phyloP scores from a whole-genome alignment of 2,888 invertebrate species.

The Drosophila peninsularis region DNA sequence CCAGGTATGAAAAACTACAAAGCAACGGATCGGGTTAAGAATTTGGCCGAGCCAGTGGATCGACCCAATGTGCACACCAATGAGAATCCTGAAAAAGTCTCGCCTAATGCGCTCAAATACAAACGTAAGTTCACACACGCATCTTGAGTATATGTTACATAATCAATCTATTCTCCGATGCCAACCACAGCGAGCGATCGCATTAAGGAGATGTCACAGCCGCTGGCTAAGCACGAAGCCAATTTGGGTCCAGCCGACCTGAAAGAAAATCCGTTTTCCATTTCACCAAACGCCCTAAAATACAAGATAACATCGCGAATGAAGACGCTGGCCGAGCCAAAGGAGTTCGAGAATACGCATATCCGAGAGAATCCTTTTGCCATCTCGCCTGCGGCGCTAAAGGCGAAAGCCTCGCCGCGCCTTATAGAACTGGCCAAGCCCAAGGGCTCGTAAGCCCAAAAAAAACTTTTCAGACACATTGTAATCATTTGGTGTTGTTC shows the following conservation, averaged over 20 bases:
- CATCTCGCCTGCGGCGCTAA: conserved; percentile 86
- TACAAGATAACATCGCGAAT: conserved; percentile 85
- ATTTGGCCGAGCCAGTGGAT: conserved; percentile 43
- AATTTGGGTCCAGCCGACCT: conserved; percentile 83
- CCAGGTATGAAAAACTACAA: conserved; percentile 40
- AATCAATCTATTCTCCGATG: not conserved
- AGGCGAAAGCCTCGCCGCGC: conserved; percentile 85
- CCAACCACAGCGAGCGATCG: conserved; percentile 66
- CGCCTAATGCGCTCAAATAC: conserved; percentile 62
- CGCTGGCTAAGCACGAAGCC: conserved; percentile 68
- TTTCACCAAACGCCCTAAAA: conserved; percentile 85
- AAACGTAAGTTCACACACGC: conserved; percentile 67
- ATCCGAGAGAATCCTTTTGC: conserved; percentile 85
- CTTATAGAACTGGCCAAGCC: conserved; percentile 85
- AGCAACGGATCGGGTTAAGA: conserved; percentile 52
- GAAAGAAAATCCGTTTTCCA: conserved; percentile 85
- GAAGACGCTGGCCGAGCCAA: conserved; percentile 85
- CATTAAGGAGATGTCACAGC: conserved; percentile 70
- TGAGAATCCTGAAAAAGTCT: conserved; percentile 58
- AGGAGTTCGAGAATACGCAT: conserved; percentile 83
- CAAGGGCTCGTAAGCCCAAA: conserved; percentile 56
- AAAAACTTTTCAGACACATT: not conserved
- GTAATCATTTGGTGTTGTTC: conserved; percentile 12
- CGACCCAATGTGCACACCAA: conserved; percentile 47
- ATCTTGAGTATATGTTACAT: not conserved